Evolutionary conservation across 2,113 vertebrate species (phyloP).

Genomic region (Calidris pugnax): DNA sequence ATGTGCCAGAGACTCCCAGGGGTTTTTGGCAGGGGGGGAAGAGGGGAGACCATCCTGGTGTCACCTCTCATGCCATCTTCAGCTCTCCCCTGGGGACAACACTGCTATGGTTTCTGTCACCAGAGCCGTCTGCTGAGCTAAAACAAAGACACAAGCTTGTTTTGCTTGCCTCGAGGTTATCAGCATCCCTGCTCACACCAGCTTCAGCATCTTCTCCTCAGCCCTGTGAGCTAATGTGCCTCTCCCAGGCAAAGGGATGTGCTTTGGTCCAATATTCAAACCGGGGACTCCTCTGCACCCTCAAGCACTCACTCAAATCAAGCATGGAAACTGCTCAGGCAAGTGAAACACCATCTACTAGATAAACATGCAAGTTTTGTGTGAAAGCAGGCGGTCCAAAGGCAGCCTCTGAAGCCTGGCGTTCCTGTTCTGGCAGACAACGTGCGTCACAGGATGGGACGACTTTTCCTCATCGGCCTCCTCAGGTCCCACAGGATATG

Average conservation of each 20-base stretch:
- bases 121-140: not conserved
- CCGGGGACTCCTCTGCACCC: not conserved
- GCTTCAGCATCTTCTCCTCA: not conserved
- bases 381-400: fast-evolving
- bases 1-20: not conserved
- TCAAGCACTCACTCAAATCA: not conserved
- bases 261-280: not conserved
- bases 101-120: not conserved
- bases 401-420: not conserved
- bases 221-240: not conserved
- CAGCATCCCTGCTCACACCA: not conserved
- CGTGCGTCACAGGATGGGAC: conserved; percentile 11
- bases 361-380: not conserved
- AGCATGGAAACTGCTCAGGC: not conserved
- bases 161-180: not conserved
- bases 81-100: not conserved
- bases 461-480: conserved; percentile 3
- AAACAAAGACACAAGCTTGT: not conserved
- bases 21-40: not conserved
- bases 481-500: conserved; percentile 44
- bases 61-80: not conserved
- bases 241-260: not conserved
- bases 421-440: not conserved
- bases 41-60: not conserved
- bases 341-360: not conserved